Percentiles rank a stretch among this genome's conserved stretches.
These are phyloP conservation scores for Pseudopodoces humilis DNA, from an alignment of 2,113 vertebrate genomes.

Conservation along the genomic window DNA sequence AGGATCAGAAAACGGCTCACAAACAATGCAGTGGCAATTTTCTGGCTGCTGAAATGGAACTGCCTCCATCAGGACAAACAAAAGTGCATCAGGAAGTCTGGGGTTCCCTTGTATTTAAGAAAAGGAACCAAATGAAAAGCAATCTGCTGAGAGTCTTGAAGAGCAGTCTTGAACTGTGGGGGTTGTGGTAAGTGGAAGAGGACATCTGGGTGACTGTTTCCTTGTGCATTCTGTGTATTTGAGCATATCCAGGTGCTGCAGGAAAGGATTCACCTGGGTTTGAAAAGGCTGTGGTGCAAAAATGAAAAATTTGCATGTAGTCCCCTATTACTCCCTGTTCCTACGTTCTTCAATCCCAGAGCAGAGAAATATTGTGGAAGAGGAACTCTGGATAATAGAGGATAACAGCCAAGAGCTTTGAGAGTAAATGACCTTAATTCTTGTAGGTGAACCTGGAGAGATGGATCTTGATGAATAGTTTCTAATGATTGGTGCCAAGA, in stretches of 20 bases:
- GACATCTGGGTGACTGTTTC: neutral
- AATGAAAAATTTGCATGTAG: neutral
- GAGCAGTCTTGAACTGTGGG: neutral
- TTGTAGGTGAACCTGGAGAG: neutral
- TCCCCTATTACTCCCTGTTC: neutral
- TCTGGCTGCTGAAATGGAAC: neutral
- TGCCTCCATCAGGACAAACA: neutral
- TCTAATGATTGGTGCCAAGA: neutral
- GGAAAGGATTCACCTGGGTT: neutral
- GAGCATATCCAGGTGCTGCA: neutral
- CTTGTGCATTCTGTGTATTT: neutral
- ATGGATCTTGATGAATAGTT: neutral
- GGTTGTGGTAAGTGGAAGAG: neutral
- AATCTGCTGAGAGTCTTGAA: neutral
- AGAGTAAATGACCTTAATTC: neutral
- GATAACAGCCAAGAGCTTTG: neutral
- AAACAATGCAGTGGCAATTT: neutral
- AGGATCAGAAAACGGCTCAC: neutral
- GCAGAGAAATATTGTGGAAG: neutral
- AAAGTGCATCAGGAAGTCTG: neutral
- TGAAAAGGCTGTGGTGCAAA: neutral
- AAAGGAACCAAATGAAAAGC: neutral
- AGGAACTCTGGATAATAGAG: neutral
- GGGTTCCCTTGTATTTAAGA: neutral
- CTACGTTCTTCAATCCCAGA: neutral